These are phyloP conservation scores for Coccyzus lansbergi DNA, from an alignment of 2,797 vertebrate genomes.

Conservation along the genomic window DNA sequence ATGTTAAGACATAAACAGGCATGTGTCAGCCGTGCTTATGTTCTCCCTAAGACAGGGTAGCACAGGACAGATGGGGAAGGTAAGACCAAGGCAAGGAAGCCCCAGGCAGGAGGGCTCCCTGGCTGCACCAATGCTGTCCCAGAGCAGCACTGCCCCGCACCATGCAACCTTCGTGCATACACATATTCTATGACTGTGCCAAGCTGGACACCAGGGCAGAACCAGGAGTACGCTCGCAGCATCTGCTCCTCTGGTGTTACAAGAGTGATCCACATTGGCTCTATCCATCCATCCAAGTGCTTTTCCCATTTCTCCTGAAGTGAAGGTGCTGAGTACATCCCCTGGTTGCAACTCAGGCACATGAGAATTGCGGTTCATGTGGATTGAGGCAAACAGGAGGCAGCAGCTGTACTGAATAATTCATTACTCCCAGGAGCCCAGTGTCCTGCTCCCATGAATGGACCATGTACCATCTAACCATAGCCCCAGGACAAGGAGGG, in stretches of 20 bases:
- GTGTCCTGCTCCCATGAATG: fast-evolving
- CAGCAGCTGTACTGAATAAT: not conserved
- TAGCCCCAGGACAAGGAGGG: not conserved
- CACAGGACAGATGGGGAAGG: not conserved
- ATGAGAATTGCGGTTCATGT: fast-evolving
- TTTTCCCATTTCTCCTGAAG: not conserved
- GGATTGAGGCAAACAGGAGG: fast-evolving
- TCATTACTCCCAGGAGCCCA: not conserved
- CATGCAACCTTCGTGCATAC: not conserved
- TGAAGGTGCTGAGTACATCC: not conserved
- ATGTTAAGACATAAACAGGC: not conserved
- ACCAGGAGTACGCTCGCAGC: fast-evolving
- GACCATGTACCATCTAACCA: not conserved
- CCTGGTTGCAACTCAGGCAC: not conserved
- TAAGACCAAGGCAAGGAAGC: not conserved
- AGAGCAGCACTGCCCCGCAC: not conserved
- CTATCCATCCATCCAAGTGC: fast-evolving
- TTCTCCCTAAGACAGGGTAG: not conserved
- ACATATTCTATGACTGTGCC: not conserved
- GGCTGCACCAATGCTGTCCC: not conserved
- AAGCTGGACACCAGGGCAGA: not conserved
- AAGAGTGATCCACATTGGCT: fast-evolving
- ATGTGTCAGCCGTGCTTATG: fast-evolving
- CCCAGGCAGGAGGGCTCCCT: not conserved
- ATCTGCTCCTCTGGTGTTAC: not conserved